phyloP scores from a whole-genome alignment of 2,113 vertebrate species.

The Tachycineta bicolor region DNA sequence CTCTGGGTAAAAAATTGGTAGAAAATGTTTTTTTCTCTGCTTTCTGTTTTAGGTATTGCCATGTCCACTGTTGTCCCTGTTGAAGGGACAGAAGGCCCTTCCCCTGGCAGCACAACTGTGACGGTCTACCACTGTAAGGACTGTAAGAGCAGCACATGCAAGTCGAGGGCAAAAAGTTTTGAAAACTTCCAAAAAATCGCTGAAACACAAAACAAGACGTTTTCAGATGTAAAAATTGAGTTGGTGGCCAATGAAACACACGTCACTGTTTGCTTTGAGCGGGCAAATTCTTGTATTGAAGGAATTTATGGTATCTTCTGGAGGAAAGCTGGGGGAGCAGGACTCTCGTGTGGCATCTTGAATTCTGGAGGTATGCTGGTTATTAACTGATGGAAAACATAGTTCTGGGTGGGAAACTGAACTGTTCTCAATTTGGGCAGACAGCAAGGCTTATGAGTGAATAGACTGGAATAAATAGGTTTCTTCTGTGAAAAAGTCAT shows the following conservation, averaged over 20 bases:
- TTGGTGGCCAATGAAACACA: fast-evolving
- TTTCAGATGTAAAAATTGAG: not conserved
- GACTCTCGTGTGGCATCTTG: not conserved
- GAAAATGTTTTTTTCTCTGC: not conserved
- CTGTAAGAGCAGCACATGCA: fast-evolving
- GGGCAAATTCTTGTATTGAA: fast-evolving
- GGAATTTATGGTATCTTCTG: not conserved
- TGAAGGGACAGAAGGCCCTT: not conserved
- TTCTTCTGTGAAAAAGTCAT: not conserved
- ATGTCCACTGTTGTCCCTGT: fast-evolving
- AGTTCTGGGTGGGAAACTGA: not conserved
- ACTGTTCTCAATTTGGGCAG: not conserved
- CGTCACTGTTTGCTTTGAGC: not conserved
- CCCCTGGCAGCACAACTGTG: fast-evolving
- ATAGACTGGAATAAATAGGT: not conserved
- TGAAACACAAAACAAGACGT: fast-evolving
- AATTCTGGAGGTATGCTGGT: not conserved
- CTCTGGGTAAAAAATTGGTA: not conserved
- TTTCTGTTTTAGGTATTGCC: not conserved
- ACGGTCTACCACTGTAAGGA: not conserved
- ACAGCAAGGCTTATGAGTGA: not conserved
- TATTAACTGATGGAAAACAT: not conserved
- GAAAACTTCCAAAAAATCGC: fast-evolving
- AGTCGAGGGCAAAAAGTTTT: fast-evolving
- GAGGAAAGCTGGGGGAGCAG: fast-evolving